Evolutionary conservation across 2,113 vertebrate genomes (phyloP).

Genomic region (Sigmodon hispidus): DNA sequence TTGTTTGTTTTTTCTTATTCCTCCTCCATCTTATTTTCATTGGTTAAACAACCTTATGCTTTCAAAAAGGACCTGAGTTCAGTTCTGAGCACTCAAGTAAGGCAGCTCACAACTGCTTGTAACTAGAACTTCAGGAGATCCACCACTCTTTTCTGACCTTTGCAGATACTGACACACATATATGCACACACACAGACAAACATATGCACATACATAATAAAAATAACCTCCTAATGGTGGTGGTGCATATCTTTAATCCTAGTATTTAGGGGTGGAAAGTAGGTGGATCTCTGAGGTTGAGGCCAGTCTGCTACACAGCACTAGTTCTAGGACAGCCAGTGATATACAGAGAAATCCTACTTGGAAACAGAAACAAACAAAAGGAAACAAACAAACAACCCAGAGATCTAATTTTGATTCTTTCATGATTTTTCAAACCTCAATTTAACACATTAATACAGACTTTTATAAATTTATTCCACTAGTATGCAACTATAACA

Average conservation of each 20-base stretch:
- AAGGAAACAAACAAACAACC: background rate
- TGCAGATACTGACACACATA: background rate
- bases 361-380: background rate
- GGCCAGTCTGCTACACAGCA: background rate
- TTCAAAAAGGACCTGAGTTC: background rate
- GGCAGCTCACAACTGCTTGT: background rate
- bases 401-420: background rate
- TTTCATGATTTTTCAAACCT: background rate
- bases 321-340: background rate
- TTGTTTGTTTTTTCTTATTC: background rate
- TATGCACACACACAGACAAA: background rate
- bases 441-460: background rate
- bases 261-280: background rate
- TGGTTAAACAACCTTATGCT: background rate
- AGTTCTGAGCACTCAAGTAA: background rate
- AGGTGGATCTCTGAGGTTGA: background rate
- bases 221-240: background rate
- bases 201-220: background rate
- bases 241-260: background rate
- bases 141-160: background rate
- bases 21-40: background rate
- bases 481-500: background rate
- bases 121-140: background rate
- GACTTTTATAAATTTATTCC: background rate
- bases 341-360: background rate